Base-by-base conservation (phyloP, 2,888 invertebrate genomes). In the Perithous albicinctus region DNA sequence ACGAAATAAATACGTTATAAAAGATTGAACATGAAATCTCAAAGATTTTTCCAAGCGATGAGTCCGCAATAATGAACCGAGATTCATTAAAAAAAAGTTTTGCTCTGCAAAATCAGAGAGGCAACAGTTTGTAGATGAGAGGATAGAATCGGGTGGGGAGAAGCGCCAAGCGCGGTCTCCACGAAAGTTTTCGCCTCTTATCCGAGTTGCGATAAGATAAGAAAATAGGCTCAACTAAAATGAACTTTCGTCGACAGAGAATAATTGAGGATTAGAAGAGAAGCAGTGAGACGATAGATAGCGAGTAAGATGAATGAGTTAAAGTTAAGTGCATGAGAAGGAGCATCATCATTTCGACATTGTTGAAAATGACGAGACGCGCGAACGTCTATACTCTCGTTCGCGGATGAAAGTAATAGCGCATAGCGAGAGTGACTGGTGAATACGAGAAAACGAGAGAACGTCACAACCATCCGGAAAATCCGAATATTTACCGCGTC, bases 261-360 rank as follows among this genome's bases (percentile, higher is more conserved):
- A 77, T 77, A 73, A 76, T 59, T 41, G 72, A 77, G 72, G 72
- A 80, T 80, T 54, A 18, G 76, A 23, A 20, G 46, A 46, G 29
- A 73, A 38, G 32, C 51, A 64, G 54, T 72, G 64, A 77, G 38
- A 26, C 12, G 32, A 6, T 54, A 8, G 48, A 66, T 43, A 41
- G 51, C 10, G 61, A 35, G 43, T n/a, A n/a, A 20, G 66, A 7
- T 38, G 18, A 72, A 48, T 66, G 73, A 61, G 64, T 38, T 43
- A 56, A 43, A 29, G 46, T 38, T 18, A 72, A 41, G 43, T n/a
- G 10, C 46, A 51, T 38, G 69, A 35, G 10, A 23, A 56, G 56
- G 23, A 66, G 43, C 26, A 59, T 64, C 46, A 12, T 70, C 20
- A n/a, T 59, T 54, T 48, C 59, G 69, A 29, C 35, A 64, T 69